Percentiles rank a stretch among this genome's conserved stretches.
Conservation (phyloP, 1,140 invertebrate genomes). For the Leptinotarsa texana region DNA sequence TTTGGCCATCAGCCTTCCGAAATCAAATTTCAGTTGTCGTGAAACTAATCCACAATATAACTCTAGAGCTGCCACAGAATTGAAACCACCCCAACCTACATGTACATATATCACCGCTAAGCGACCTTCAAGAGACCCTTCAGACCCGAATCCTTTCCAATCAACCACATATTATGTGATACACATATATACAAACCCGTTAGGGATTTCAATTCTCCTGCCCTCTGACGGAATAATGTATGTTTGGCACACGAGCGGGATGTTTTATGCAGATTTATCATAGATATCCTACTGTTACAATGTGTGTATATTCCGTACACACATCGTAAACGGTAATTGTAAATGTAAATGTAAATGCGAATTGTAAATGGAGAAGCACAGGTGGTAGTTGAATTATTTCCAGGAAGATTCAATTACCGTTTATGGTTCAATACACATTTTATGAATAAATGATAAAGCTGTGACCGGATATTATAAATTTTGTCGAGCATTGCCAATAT, state of each 20-base stretch:
- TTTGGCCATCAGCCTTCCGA: too few species aligned
- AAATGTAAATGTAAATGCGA: conserved; percentile 21
- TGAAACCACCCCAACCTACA: neutral
- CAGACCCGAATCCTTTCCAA: neutral
- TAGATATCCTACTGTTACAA: neutral
- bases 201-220: neutral
- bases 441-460: too few species aligned
- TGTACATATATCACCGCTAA: neutral
- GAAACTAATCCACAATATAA: too few species aligned
- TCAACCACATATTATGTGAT: neutral
- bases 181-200: neutral
- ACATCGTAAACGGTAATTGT: conserved; percentile 17
- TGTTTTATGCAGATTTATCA: conserved; percentile 17
- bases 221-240: neutral
- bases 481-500: too few species aligned
- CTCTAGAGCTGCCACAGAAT: too few species aligned
- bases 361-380: conserved; percentile 1
- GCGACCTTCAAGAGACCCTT: neutral
- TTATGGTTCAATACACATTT: neutral
- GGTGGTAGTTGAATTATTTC: neutral
- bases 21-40: too few species aligned
- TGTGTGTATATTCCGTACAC: neutral
- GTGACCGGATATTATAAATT: too few species aligned
- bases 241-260: neutral
- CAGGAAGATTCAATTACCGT: neutral